Evolutionary conservation across 1,140 invertebrate genomes (phyloP), one percentile per base, ranked within the genome.

Genomic region (Drosophila auraria): DNA sequence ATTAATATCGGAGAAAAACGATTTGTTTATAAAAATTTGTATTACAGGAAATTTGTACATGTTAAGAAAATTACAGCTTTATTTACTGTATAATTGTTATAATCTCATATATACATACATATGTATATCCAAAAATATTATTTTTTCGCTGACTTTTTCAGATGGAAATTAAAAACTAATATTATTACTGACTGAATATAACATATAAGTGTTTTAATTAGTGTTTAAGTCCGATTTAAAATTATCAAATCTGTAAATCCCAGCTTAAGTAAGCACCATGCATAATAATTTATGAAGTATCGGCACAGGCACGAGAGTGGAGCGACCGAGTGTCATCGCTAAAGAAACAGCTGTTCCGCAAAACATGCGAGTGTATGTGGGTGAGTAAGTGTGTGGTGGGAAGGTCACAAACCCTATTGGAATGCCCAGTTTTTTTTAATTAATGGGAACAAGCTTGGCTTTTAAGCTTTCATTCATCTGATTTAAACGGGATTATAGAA

Each of bases 341-440:
- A 70, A 51, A 15, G 8, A 38, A 83, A 78, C 82, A 84, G 82
- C 82, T 84, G 82, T 73, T 84, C 38, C 17, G 5, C 38, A 14
- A 23, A 54, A 40, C 40, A 63, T 77, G 66, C 61, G 54, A 53
- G 56, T 74, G 72, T 72, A 80, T 77, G 66, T 56, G 61, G 20
- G 20, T 20, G 20, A 1, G 20, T 20, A 20, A 20, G 20, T 3
- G 51, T 56, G 23, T 66, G 40, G 33, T 72, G 51, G 72, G 82
- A 81, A 84, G 78, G 82, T 84, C 78, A 74, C 82, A 86, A 86
- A 78, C 73, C 82, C 71, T 78, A 86, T 84, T 87, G 79, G 70
- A 87, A 82, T 82, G 70, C 66, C 36, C 15, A 72, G 42, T 50
- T 58, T 49, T 50, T 58, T 49, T 25, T 8, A 27, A 62, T 59